These are phyloP conservation scores for Carassius auratus DNA, from an alignment of 2,113 vertebrate genomes.

Conservation along the genomic window DNA sequence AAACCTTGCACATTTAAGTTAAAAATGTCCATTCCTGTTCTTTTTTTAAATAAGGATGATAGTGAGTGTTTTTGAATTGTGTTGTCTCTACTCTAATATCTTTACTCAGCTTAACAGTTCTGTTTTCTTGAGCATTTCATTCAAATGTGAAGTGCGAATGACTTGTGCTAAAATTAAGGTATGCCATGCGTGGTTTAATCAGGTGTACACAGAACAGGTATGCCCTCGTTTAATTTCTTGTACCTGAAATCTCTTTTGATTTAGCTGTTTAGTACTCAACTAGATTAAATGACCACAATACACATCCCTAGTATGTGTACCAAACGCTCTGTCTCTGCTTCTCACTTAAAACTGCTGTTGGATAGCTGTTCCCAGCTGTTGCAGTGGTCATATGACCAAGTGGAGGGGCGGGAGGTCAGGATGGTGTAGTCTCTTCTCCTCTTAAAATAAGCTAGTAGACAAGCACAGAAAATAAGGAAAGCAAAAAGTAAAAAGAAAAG, in stretches of 20 bases:
- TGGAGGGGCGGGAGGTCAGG: constrained; percentile 61
- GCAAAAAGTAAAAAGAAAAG: constrained; percentile 11
- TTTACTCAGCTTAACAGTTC: neutral
- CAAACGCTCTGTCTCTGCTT: constrained; percentile 19
- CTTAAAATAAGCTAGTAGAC: constrained; percentile 38
- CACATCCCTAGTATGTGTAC: neutral
- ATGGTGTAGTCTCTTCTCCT: constrained; percentile 37
- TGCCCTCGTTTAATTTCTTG: neutral
- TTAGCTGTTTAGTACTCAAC: neutral
- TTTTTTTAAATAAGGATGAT: neutral
- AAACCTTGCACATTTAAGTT: neutral
- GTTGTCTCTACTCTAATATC: neutral
- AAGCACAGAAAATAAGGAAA: neutral
- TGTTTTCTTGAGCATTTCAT: neutral
- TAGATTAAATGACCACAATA: neutral
- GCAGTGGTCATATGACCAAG: constrained; percentile 75
- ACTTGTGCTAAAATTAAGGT: neutral
- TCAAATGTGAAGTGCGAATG: neutral
- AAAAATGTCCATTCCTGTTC: neutral
- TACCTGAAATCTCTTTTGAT: neutral
- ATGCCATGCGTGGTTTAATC: neutral
- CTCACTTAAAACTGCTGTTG: constrained; percentile 46
- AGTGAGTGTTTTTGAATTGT: neutral
- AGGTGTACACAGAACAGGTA: neutral
- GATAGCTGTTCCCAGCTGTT: constrained; percentile 74